These are phyloP conservation scores for Dicyrtomina minuta DNA, from an alignment of 2,888 invertebrate species.

Conservation along the genomic window DNA sequence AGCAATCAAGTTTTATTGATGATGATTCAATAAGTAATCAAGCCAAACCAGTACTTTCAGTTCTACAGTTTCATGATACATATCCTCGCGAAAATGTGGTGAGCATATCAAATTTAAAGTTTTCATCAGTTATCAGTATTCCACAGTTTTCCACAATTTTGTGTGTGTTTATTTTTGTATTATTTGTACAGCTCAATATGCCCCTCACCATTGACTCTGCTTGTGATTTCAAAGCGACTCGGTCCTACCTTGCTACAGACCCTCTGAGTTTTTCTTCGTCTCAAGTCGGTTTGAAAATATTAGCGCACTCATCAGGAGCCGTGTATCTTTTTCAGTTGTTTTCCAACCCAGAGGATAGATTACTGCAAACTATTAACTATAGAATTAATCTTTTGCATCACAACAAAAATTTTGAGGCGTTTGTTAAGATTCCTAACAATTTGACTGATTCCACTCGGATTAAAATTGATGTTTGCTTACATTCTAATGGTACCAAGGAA, in stretches of 20 bases:
- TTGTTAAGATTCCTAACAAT: conserved; percentile 11
- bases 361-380: too few species aligned
- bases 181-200: conserved; percentile 70
- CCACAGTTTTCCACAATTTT: too few species aligned
- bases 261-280: not conserved
- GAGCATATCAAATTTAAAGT: conserved; percentile 62
- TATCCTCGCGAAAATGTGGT: too few species aligned
- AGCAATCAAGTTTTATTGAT: conserved; percentile 65
- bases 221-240: not conserved
- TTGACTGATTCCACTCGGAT: not conserved
- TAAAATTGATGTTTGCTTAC: conserved; percentile 42
- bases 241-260: not conserved
- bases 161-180: too few species aligned
- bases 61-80: conserved; percentile 77
- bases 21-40: conserved; percentile 63
- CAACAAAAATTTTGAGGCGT: conserved; percentile 44
- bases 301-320: conserved; percentile 47
- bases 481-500: conserved; percentile 39
- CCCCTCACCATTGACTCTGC: conserved; percentile 60
- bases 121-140: too few species aligned
- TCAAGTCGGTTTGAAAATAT: conserved; percentile 30
- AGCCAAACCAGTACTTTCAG: conserved; percentile 71
- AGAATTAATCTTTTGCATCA: conserved; percentile 47
- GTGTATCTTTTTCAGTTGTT: conserved; percentile 40
- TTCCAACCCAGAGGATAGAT: too few species aligned